These are phyloP conservation scores for Dicrurus megarhynchus DNA, from an alignment of 2,113 vertebrate species.

Conservation along the genomic window DNA sequence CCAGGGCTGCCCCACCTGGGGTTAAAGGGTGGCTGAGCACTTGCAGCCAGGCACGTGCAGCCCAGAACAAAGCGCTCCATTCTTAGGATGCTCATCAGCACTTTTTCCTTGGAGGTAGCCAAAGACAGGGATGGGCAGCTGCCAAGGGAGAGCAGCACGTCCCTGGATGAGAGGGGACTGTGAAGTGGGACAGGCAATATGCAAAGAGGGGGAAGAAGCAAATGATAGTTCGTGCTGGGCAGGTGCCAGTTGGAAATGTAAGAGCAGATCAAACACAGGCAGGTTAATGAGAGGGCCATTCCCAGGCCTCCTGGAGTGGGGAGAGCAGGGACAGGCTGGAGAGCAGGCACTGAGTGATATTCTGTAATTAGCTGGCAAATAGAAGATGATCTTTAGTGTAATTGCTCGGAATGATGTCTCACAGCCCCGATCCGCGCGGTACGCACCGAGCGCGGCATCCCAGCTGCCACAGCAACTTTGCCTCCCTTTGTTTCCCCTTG, in stretches of 20 bases:
- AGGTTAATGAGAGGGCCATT: conserved; percentile 19
- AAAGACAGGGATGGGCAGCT: background rate
- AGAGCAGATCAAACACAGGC: background rate
- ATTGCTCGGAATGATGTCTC: conserved; percentile 55
- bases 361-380: conserved; percentile 67
- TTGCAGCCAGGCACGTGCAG: background rate
- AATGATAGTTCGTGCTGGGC: background rate
- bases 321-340: background rate
- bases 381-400: conserved; percentile 61
- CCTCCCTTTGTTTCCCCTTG: conserved; percentile 47
- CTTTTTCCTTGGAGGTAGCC: background rate
- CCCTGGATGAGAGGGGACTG: background rate
- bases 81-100: background rate
- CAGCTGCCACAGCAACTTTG: conserved; percentile 45
- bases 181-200: background rate
- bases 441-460: background rate
- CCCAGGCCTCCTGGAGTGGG: background rate
- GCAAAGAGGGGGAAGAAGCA: background rate
- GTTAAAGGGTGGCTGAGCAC: background rate
- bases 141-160: background rate
- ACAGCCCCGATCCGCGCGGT: background rate
- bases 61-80: background rate
- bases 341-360: conserved; percentile 6
- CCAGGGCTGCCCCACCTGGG: background rate
- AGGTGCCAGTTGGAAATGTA: background rate